Evolutionary conservation across 1,140 invertebrate genomes (phyloP), one percentile per base, ranked within the genome.

Genomic region (Cherax destructor): DNA sequence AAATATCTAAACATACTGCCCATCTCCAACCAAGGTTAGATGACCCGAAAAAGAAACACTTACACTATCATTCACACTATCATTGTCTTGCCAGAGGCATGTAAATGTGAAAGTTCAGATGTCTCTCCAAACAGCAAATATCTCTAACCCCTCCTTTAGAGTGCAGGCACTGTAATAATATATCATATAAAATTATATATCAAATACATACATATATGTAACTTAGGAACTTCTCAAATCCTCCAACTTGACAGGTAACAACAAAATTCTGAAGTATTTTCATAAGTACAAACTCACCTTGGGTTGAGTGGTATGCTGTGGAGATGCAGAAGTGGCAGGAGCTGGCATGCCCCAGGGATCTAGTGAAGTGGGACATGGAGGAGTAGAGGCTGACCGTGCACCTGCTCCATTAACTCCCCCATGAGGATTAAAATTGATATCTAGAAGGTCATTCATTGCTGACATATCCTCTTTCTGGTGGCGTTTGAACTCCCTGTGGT

Each of bases 321-420:
- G 94, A 16, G 95, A 88, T 49, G 80, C 69, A 83, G 83, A 83
- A 95, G 95, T 72, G 47, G 80, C 88, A 49, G 95, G 93, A 41
- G 95, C 95, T 2, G 97, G 96, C 93, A 96, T 95, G 47, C 96
- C 96, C 97, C 97, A 97, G 16, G 97, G 97, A 94, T 97, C 97
- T 24, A 89, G 86, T 41, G 80, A 11, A 9, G 95, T 94, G 78
- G 95, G 94, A 86, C 94, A 94, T 61, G 95, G 95, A 89, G 94
- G 94, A 72, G 95, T 94, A 81, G 94, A 94, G 18, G 92, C 83
- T 59, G 92, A 83, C 18, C 87, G 89, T 74, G 94, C 94, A 2
- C 95, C 94, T 90, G 96, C 96, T 4, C 92, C 93, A 47, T 93
- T 91, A 65, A 92, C 89, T n/a, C 89, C 89, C 49, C 86, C 83